These are phyloP conservation scores for Martes flavigula DNA, from an alignment of 2,797 vertebrate species.

Conservation along the genomic window DNA sequence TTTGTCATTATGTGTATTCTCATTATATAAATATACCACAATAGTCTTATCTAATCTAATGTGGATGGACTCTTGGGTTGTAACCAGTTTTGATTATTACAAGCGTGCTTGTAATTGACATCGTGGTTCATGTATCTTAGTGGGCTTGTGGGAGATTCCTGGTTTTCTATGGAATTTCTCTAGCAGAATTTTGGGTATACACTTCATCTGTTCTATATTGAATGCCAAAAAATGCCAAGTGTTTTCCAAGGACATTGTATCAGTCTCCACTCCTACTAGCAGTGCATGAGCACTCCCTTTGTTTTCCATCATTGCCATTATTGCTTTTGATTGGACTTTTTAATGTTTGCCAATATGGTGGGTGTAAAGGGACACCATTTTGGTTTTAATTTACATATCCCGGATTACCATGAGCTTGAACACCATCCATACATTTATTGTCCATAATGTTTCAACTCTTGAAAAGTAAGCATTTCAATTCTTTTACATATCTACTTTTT, in stretches of 20 bases:
- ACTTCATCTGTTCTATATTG: not conserved
- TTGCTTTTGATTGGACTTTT: not conserved
- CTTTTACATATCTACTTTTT: not conserved
- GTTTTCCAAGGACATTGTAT: not conserved
- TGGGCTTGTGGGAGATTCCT: not conserved
- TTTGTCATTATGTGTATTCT: not conserved
- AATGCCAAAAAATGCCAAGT: not conserved
- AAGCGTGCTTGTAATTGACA: not conserved
- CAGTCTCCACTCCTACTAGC: too few relatives aligned
- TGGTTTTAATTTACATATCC: not conserved
- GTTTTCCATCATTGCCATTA: not conserved
- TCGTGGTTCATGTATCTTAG: not conserved
- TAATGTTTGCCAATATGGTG: not conserved
- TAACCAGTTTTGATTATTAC: not conserved
- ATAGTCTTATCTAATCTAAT: not conserved
- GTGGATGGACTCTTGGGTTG: not conserved
- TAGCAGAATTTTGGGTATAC: not conserved
- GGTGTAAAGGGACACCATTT: not conserved
- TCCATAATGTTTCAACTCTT: not conserved
- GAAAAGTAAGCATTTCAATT: not conserved
- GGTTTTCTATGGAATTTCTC: not conserved
- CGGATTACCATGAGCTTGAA: not conserved
- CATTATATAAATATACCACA: not conserved
- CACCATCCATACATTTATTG: not conserved
- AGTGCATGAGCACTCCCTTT: rapidly evolving